A percentile compares a stretch with the other conserved stretches of the same genome.
phyloP scores from a whole-genome alignment of 2,797 vertebrate genomes.

The Sylvia borin region DNA sequence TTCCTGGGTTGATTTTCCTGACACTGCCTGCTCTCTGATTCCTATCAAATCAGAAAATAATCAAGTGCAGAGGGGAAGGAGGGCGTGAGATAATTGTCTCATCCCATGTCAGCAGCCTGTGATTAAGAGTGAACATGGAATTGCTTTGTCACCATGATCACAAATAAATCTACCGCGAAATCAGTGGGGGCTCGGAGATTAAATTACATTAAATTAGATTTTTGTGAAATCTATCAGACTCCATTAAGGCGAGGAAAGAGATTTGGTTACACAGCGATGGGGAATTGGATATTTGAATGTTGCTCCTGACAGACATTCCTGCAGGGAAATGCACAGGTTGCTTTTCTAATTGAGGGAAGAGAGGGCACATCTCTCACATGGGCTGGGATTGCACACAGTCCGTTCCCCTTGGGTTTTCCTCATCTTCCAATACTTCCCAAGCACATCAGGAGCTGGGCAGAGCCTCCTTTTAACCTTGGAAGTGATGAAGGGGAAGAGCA shows the following conservation, averaged over 20 bases:
- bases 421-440: neutral
- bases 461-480: neutral
- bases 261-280: neutral
- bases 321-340: neutral
- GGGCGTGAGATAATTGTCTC: constrained; percentile 14
- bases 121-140: constrained; percentile 13
- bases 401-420: neutral
- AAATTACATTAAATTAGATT: constrained; percentile 44
- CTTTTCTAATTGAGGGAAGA: neutral
- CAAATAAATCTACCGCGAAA: constrained; percentile 36
- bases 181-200: constrained; percentile 26
- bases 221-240: constrained; percentile 26
- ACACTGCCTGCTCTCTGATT: neutral
- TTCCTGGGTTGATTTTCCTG: neutral
- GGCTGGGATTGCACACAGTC: neutral
- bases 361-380: neutral
- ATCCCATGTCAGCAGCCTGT: neutral
- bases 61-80: neutral
- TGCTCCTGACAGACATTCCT: neutral
- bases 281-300: neutral
- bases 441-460: neutral
- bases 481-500: neutral
- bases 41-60: neutral
- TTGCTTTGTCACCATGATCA: neutral
- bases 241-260: constrained; percentile 9